Conservation (phyloP, 92 coral and sea anemone genomes). For the Epizoanthus rinbou region DNA sequence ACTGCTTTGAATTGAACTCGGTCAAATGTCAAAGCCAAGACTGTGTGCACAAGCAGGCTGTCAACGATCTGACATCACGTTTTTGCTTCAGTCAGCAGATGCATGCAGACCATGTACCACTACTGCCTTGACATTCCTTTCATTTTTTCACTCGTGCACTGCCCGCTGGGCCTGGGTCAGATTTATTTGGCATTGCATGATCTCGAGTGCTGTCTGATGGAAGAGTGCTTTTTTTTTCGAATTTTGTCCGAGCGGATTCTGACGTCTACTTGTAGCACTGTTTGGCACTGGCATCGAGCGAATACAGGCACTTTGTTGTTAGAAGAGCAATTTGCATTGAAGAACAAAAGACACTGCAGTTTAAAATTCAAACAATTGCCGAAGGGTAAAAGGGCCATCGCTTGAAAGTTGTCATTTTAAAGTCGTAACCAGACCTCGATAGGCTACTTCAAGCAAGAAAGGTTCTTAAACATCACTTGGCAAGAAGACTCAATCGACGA, state of each 20-base stretch:
- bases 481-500: background rate
- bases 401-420: conserved; percentile 40
- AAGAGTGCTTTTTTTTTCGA: background rate
- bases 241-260: background rate
- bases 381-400: conserved; percentile 31
- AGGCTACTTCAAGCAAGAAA: conserved; percentile 4
- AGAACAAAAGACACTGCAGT: conserved; percentile 39
- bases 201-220: background rate
- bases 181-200: background rate
- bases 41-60: conserved; percentile 24
- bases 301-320: background rate
- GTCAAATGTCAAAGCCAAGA: background rate
- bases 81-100: conserved; percentile 23
- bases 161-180: conserved; percentile 10
- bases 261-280: background rate
- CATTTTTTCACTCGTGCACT: conserved; percentile 28
- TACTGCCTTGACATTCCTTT: conserved; percentile 28
- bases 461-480: conserved; percentile 23
- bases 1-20: background rate
- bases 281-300: background rate
- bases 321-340: conserved; percentile 34
- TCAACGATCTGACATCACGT: conserved; percentile 33
- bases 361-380: conserved; percentile 45
- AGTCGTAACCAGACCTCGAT: conserved; percentile 30
- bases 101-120: too few species aligned